phyloP scores from a whole-genome alignment of 2,797 vertebrate genomes.

The Discoglossus pictus region DNA sequence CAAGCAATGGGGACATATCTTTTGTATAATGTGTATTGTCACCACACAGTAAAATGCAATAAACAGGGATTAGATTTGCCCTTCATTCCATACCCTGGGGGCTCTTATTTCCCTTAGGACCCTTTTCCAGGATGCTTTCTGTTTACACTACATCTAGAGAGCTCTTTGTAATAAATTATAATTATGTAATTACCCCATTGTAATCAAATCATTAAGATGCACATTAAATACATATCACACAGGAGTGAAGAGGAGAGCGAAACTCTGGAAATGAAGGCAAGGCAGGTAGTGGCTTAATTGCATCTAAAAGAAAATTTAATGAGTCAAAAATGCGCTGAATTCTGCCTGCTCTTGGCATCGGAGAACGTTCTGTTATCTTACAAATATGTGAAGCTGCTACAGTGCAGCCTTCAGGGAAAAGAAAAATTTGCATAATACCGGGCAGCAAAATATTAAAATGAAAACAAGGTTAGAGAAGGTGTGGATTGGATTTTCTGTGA shows the following conservation, averaged over 20 bases:
- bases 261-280: conserved; percentile 59
- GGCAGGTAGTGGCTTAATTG: conserved; percentile 59
- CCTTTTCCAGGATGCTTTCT: conserved; percentile 49
- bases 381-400: conserved; percentile 51
- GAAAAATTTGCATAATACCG: conserved; percentile 6
- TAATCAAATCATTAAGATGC: conserved; percentile 82
- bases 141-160: conserved; percentile 64
- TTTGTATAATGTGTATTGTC: not conserved
- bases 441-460: conserved; percentile 23
- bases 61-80: conserved; percentile 1
- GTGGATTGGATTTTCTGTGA: too few species aligned
- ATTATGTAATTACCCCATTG: conserved; percentile 77
- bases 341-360: conserved; percentile 52
- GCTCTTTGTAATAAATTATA: conserved; percentile 72
- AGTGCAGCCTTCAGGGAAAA: conserved; percentile 24
- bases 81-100: not conserved
- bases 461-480: conserved; percentile 27
- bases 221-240: conserved; percentile 76
- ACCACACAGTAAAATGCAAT: not conserved
- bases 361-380: conserved; percentile 53
- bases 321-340: conserved; percentile 49
- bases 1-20: not conserved
- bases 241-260: conserved; percentile 66
- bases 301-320: conserved; percentile 55
- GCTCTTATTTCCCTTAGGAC: not conserved